A percentile compares a stretch with the other conserved stretches of the same genome.
Evolutionary conservation across 2,888 invertebrate genomes (phyloP).

Genomic region (Rhamphomyia laevipes): DNA sequence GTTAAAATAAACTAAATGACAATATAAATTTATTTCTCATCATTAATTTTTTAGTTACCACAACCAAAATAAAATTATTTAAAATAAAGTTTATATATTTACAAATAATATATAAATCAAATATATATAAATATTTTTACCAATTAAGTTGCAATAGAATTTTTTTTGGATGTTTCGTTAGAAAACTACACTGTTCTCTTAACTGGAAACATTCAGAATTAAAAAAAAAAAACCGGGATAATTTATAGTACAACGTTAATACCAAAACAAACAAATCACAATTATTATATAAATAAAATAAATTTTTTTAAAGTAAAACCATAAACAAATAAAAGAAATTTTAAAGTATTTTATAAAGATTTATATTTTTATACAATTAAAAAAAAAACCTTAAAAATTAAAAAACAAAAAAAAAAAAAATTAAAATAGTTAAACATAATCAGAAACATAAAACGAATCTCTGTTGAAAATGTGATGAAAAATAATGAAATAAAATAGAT

Average conservation of each 20-base stretch:
- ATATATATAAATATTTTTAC: constrained; percentile 17
- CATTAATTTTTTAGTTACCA: constrained; percentile 9
- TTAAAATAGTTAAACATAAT: constrained; percentile 3
- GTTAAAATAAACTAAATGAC: neutral
- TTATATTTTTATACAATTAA: constrained; percentile 38
- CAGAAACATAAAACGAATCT: constrained; percentile 1
- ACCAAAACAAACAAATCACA: constrained; percentile 19
- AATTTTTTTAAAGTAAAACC: constrained; percentile 11
- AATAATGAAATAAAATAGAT: constrained; percentile 6
- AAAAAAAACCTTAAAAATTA: no score
- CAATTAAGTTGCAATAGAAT: constrained; percentile 38
- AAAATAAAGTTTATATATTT: constrained; percentile 16
- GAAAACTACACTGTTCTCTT: neutral
- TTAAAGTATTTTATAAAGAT: constrained; percentile 19
- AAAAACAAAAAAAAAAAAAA: constrained; percentile 11
- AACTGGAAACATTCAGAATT: neutral
- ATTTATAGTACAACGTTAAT: constrained; percentile 40
- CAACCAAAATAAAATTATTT: constrained; percentile 8
- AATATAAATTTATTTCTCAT: constrained; percentile 16
- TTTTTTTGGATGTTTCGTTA: constrained; percentile 2
- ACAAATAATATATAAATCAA: constrained; percentile 23
- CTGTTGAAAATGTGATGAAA: neutral
- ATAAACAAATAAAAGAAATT: neutral
- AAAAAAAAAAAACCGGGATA: constrained; percentile 33
- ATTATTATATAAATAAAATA: constrained; percentile 20